Evolutionary conservation across 30 jellyfish, hydroid and myxozoan genomes (phyloP).

Genomic region (Calvadosia cruxmelitensis): DNA sequence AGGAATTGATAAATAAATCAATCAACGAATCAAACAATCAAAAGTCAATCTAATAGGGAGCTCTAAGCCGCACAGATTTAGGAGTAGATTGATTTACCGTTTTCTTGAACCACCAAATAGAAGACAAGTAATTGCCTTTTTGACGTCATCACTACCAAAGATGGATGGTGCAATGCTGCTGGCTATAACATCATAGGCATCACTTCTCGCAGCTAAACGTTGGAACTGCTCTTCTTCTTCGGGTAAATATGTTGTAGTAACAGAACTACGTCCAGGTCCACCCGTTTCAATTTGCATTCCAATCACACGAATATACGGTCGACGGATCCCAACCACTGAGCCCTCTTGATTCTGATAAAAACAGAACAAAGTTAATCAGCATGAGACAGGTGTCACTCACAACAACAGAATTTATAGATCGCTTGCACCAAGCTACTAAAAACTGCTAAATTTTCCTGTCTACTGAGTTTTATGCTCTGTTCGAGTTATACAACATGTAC

Average conservation of each 20-base stretch:
- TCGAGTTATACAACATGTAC: too few relatives aligned
- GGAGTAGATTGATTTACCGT: conserved; percentile 31
- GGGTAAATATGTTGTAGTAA: conserved; percentile 62
- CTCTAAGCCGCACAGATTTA: too few relatives aligned
- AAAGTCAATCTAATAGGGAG: too few relatives aligned
- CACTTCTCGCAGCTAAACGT: conserved; percentile 65
- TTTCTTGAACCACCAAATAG: conserved; percentile 99
- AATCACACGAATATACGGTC: conserved; percentile 92
- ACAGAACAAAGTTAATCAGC: not conserved
- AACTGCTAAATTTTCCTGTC: too few relatives aligned
- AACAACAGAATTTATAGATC: too few relatives aligned
- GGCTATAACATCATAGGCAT: conserved; percentile 69
- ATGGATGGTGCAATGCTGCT: conserved; percentile 98
- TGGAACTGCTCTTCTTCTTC: conserved; percentile 83
- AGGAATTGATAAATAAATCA: not conserved
- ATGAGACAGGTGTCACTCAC: not conserved
- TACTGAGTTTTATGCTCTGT: too few relatives aligned
- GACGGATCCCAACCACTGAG: conserved; percentile 90
- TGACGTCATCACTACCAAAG: conserved; percentile 91
- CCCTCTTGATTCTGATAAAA: not conserved
- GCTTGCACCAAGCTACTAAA: too few relatives aligned
- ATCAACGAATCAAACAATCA: too few relatives aligned
- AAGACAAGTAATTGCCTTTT: conserved; percentile 94
- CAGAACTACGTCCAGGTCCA: conserved; percentile 88
- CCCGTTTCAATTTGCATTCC: conserved; percentile 92